Evolutionary conservation across 2,888 invertebrate genomes (phyloP).

Genomic region (Sminthurinus aureus): DNA sequence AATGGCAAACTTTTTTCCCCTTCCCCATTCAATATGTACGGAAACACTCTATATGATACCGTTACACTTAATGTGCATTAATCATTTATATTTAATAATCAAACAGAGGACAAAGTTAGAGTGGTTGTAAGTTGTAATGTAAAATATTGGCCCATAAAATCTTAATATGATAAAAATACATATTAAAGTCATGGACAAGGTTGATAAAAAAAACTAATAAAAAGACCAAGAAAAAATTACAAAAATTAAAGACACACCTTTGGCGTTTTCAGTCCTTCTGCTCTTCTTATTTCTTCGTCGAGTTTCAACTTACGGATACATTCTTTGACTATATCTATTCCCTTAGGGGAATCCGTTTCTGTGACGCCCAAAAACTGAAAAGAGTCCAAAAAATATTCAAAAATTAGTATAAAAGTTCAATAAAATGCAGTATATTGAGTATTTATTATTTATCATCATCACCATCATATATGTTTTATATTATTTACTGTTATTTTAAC

Average conservation of each 20-base stretch:
- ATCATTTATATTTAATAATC: background rate
- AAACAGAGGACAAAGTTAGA: background rate
- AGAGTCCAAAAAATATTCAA: conserved; percentile 57
- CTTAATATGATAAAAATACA: too few relatives aligned
- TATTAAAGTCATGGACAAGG: too few relatives aligned
- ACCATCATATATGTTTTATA: background rate
- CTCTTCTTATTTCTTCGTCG: conserved; percentile 89
- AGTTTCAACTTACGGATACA: conserved; percentile 96
- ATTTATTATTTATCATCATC: too few relatives aligned
- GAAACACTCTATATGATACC: background rate
- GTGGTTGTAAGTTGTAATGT: too few relatives aligned
- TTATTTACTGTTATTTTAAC: background rate
- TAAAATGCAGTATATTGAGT: background rate
- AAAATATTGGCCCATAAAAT: too few relatives aligned
- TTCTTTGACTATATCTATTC: conserved; percentile 97
- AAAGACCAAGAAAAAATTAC: background rate
- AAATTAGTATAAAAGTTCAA: background rate
- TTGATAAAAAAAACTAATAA: too few relatives aligned
- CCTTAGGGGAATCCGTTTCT: conserved; percentile 95
- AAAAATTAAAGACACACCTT: conserved; percentile 64
- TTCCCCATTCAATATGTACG: too few relatives aligned
- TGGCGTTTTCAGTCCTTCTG: conserved; percentile 83
- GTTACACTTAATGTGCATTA: background rate
- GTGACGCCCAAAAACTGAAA: conserved; percentile 90
- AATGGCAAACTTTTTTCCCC: background rate